Percentiles rank a stretch among this genome's conserved stretches.
Evolutionary conservation across 1,140 invertebrate genomes (phyloP).

Genomic region (Apis florea): DNA sequence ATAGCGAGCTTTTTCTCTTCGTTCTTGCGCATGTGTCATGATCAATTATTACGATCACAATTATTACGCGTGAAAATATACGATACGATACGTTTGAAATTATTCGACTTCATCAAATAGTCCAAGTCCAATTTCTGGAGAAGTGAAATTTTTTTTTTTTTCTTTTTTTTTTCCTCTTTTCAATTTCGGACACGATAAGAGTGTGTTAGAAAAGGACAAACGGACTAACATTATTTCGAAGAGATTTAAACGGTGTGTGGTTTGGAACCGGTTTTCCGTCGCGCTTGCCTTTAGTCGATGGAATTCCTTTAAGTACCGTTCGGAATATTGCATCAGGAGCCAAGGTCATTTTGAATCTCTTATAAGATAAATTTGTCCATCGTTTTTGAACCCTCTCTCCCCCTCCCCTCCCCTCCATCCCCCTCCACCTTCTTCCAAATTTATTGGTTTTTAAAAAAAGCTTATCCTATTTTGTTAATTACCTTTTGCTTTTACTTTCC

Average conservation of each 20-base stretch:
- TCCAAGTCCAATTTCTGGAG: not conserved
- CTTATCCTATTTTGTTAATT: not conserved
- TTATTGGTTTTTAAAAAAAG: no score
- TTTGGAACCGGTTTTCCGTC: conserved; percentile 57
- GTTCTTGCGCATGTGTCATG: not conserved
- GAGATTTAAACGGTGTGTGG: conserved; percentile 62
- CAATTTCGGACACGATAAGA: not conserved
- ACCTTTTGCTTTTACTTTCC: conserved; percentile 35
- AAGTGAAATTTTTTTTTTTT: not conserved
- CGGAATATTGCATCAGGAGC: conserved; percentile 61
- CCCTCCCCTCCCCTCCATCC: no score
- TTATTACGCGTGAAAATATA: no score
- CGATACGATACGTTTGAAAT: no score
- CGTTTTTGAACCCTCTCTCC: not conserved
- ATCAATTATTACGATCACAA: no score
- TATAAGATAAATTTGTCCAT: conserved; percentile 18
- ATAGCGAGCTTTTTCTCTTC: not conserved
- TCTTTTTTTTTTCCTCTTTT: conserved; percentile 10
- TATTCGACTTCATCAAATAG: no score
- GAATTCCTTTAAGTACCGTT: conserved; percentile 67
- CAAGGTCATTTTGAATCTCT: conserved; percentile 60
- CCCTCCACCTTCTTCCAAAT: no score
- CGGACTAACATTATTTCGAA: conserved; percentile 65
- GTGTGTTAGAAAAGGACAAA: conserved; percentile 19
- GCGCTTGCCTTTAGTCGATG: conserved; percentile 52